Conservation (phyloP, 2,113 vertebrate genomes). For the Agapornis roseicollis region DNA sequence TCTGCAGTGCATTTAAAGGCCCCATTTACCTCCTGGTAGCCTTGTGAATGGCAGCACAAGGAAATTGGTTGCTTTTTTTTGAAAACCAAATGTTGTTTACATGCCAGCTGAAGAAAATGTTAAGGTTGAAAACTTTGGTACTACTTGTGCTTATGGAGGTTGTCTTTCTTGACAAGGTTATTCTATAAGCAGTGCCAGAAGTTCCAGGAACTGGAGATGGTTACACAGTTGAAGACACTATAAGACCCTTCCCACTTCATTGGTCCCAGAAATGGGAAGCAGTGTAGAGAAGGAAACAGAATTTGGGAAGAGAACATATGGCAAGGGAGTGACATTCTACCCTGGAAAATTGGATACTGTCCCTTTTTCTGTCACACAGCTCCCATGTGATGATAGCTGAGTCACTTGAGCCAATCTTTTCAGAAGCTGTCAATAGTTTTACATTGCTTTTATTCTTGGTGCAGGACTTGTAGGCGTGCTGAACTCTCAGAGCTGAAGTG, state of each 20-base stretch:
- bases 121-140: neutral
- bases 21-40: neutral
- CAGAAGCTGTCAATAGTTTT: constrained; percentile 33
- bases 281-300: neutral
- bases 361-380: constrained; percentile 33
- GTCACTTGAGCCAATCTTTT: neutral
- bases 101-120: neutral
- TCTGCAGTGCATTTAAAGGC: neutral
- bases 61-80: neutral
- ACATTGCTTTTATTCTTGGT: constrained; percentile 27
- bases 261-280: neutral
- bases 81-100: neutral
- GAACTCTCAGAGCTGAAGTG: neutral
- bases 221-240: neutral
- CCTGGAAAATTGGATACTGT: neutral
- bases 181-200: neutral
- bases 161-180: neutral
- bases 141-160: neutral
- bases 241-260: neutral
- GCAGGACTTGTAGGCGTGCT: neutral
- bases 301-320: constrained; percentile 2
- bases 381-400: constrained; percentile 18
- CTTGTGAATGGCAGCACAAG: neutral
- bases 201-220: neutral
- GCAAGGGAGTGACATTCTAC: neutral